phyloP scores from a whole-genome alignment of 2,797 vertebrate genomes.

The Scolopax rusticola region DNA sequence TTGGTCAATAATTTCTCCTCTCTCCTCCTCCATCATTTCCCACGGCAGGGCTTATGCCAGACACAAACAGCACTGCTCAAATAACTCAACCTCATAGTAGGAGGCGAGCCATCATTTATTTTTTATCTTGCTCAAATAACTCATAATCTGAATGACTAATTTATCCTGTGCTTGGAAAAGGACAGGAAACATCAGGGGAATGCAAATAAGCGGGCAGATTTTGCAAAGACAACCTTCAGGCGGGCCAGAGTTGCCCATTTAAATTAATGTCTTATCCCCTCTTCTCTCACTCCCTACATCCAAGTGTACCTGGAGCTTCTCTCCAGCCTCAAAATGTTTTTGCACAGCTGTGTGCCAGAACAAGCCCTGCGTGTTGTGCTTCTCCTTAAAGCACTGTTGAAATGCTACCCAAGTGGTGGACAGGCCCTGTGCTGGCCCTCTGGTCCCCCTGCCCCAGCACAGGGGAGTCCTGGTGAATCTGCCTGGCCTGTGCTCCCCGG shows the following conservation, averaged over 20 bases:
- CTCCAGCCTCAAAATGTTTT: neutral
- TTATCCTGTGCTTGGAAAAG: neutral
- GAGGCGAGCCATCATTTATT: constrained; percentile 7
- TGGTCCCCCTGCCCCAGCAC: neutral
- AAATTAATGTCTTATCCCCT: neutral
- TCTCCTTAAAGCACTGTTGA: neutral
- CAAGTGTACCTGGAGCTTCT: neutral
- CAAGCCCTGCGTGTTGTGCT: neutral
- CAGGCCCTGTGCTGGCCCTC: neutral
- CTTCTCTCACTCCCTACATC: neutral
- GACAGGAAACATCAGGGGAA: neutral
- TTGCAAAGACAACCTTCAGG: neutral
- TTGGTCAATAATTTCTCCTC: neutral
- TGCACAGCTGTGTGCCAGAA: neutral
- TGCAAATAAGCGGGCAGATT: neutral
- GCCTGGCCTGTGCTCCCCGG: rapidly evolving
- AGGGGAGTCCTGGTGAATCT: rapidly evolving
- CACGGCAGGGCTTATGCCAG: neutral
- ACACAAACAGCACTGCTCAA: neutral
- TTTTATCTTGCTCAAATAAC: constrained; percentile 13
- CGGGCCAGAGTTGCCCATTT: neutral
- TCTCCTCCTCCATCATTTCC: neutral
- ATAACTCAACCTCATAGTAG: neutral
- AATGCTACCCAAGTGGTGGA: neutral
- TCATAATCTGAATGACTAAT: constrained; percentile 6